A percentile compares a stretch with the other conserved stretches of the same genome.
phyloP scores from a whole-genome alignment of 2,888 invertebrate species.

The Philaethria dido region DNA sequence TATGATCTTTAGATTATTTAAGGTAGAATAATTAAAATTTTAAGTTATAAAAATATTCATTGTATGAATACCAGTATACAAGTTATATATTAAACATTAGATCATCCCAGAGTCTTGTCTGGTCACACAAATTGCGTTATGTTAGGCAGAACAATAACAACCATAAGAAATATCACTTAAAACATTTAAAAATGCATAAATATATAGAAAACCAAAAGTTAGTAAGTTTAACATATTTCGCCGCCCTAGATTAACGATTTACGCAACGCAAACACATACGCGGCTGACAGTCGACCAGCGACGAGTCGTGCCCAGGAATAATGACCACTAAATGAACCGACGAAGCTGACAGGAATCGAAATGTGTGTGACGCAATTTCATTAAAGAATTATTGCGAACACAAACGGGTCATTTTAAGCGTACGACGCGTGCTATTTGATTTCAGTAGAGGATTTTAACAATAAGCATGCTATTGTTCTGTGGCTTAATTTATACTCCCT shows the following conservation, averaged over 20 bases:
- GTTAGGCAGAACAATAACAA: too few relatives aligned
- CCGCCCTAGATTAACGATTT: slow-evolving; percentile 28
- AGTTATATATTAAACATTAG: too few relatives aligned
- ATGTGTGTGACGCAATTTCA: slow-evolving; percentile 49
- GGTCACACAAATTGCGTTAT: too few relatives aligned
- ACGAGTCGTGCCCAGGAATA: slow-evolving; percentile 63
- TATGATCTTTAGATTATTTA: too few relatives aligned
- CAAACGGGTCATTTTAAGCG: slow-evolving; percentile 34
- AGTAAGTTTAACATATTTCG: slow-evolving; percentile 7
- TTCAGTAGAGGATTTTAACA: slow-evolving; percentile 26
- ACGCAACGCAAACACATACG: slow-evolving; percentile 31
- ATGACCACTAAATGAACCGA: slow-evolving; percentile 68
- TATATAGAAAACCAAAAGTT: neutral
- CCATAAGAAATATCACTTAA: neutral
- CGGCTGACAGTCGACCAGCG: slow-evolving; percentile 45
- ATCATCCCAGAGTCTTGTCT: too few relatives aligned
- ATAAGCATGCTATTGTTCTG: slow-evolving; percentile 21
- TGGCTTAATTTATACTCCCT: slow-evolving; percentile 3
- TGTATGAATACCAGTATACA: too few relatives aligned
- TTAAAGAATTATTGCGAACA: slow-evolving; percentile 46
- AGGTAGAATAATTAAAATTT: too few relatives aligned
- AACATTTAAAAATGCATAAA: neutral
- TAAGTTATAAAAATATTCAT: too few relatives aligned
- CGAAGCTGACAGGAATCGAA: slow-evolving; percentile 58
- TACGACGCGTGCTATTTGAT: slow-evolving; percentile 36